Evolutionary conservation across 2,113 vertebrate genomes (phyloP).

Genomic region (Podarcis muralis): DNA sequence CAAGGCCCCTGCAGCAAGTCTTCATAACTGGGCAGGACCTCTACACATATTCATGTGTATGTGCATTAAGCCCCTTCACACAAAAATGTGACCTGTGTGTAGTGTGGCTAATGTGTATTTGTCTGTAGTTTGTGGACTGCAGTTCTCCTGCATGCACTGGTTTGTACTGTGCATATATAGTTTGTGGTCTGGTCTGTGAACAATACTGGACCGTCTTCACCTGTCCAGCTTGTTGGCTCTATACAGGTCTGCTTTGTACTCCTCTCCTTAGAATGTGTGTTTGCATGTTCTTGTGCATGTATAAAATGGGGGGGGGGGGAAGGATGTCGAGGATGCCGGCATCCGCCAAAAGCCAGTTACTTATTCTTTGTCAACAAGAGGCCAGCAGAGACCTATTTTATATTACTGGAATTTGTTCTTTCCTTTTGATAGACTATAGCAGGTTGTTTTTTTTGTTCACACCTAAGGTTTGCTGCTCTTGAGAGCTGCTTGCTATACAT

Average conservation of each 20-base stretch:
- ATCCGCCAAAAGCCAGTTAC: background rate
- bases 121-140: background rate
- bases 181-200: background rate
- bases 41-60: background rate
- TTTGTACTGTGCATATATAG: background rate
- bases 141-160: background rate
- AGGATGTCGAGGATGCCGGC: background rate
- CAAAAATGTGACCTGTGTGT: too few species aligned
- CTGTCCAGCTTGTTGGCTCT: background rate
- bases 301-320: background rate
- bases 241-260: background rate
- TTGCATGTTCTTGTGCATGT: background rate
- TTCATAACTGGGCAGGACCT: background rate
- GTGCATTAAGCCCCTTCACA: background rate
- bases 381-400: slow-evolving; percentile 2
- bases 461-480: slow-evolving; percentile 1
- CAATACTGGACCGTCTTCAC: background rate
- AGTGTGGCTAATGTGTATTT: background rate
- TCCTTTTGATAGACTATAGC: slow-evolving; percentile 8
- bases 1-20: background rate
- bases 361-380: slow-evolving; percentile 16
- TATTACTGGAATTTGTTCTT: slow-evolving; percentile 8
- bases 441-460: background rate
- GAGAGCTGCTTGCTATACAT: slow-evolving; percentile 12
- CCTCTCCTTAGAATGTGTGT: background rate